Evolutionary conservation across 1,140 invertebrate species (phyloP), one percentile per base, ranked within the genome.

Genomic region (Bombus affinis): DNA sequence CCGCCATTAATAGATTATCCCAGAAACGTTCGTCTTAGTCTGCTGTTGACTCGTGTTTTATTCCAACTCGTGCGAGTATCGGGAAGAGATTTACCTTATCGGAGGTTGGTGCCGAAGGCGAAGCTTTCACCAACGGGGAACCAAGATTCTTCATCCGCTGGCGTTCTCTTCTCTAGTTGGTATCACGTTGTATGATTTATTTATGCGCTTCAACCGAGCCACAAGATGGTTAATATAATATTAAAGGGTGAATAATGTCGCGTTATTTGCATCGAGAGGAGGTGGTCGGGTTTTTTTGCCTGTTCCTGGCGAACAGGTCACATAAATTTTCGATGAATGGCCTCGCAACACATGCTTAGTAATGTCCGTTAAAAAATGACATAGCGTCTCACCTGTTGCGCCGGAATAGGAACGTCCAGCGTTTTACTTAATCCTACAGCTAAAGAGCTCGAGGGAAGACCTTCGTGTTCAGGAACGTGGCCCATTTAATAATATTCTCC

Each of bases 1-100:
- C 77, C 88, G 71, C 84, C 84, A 91, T 91, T 93, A 92, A 93
- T 93, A 90, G 92, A 93, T 93, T 91, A 92, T 89, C 87, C 89
- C 68, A 35, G 83, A 42, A 74, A 59, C 87, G 84, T 92, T 91
- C 87, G 72, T 90, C 81, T 90, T 79, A 84, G 68, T 89, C 76
- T 72, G 22, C n/a, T 57, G 35, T 25, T 37, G 71, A 88, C 42
- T 89, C 72, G 42, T 76, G 59, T 81, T 15, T 73, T 77, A 62
- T 59, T 39, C 35, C 28, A 57, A 37, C 75, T 12, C 12, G 74
- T 76, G 32, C 53, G 37, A 53, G 28, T 35, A 85, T 80, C 57
- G 68, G n/a, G 66, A 22, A 42, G 28, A 57, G 83, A 85, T 85
- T 80, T 80, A 68, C 42, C 25, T 53, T 37, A 13, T 18, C 25